Conservation (phyloP, 64 coral and sea anemone genomes). For the Pocillopora verrucosa region DNA sequence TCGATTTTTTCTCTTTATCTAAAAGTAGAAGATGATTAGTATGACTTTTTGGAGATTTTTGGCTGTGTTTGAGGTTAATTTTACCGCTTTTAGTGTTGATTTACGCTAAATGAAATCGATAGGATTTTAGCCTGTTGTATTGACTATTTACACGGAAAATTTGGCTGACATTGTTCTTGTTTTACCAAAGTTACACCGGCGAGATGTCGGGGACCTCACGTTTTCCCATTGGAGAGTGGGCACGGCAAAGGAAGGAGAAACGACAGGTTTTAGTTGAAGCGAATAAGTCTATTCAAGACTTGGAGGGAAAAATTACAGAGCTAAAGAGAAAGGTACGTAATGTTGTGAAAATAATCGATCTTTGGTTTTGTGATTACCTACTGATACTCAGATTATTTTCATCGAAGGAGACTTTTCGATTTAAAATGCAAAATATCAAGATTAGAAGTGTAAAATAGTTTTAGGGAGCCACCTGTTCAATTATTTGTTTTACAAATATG, state of each 20-base stretch:
- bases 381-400: not conserved
- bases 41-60: constrained; percentile 6
- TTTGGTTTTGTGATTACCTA: constrained; percentile 30
- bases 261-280: constrained; percentile 42
- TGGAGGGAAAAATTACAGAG: constrained; percentile 19
- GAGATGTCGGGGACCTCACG: constrained; percentile 17
- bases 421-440: constrained; percentile 22
- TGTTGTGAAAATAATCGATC: not conserved
- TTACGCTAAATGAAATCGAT: constrained; percentile 34
- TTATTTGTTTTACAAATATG: constrained; percentile 21
- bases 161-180: constrained; percentile 24
- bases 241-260: constrained; percentile 18
- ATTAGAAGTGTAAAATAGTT: constrained; percentile 19
- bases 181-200: constrained; percentile 34
- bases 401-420: not conserved
- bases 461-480: not conserved
- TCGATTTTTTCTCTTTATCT: constrained; percentile 31
- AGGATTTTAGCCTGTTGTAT: constrained; percentile 32
- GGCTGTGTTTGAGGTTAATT: constrained; percentile 14
- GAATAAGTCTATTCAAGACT: constrained; percentile 32
- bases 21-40: not conserved
- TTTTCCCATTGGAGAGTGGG: constrained; percentile 44
- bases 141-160: constrained; percentile 30
- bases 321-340: constrained; percentile 19
- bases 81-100: constrained; percentile 22